phyloP scores from a whole-genome alignment of 2,888 invertebrate species.

The Agriopis leucophaearia region DNA sequence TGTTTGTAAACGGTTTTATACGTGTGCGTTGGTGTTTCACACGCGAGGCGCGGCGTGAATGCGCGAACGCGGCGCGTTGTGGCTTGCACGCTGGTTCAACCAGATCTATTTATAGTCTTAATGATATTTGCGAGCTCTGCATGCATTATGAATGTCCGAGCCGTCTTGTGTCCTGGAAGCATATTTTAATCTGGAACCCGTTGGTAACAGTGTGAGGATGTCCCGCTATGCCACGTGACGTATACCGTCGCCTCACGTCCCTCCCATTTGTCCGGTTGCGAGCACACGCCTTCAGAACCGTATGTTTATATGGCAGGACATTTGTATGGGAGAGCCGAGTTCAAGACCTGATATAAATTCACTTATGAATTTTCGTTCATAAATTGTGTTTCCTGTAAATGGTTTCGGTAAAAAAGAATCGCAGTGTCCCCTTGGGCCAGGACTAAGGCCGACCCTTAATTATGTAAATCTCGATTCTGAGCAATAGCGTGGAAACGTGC shows the following conservation, averaged over 20 bases:
- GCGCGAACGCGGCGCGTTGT: slow-evolving; percentile 32
- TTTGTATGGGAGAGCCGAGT: slow-evolving; percentile 22
- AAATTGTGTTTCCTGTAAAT: slow-evolving; percentile 14
- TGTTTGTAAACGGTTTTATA: slow-evolving; percentile 51
- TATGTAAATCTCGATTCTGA: slow-evolving; percentile 25
- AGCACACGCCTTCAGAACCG: slow-evolving; percentile 23
- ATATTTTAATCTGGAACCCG: slow-evolving; percentile 23
- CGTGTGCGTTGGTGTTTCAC: slow-evolving; percentile 28
- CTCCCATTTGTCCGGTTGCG: slow-evolving; percentile 29
- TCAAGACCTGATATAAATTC: slow-evolving; percentile 36
- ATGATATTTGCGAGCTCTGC: slow-evolving; percentile 56
- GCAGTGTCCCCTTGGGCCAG: slow-evolving; percentile 17
- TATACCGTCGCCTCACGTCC: slow-evolving; percentile 26
- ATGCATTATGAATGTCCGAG: slow-evolving; percentile 50
- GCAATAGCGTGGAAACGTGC: slow-evolving; percentile 24
- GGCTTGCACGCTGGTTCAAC: slow-evolving; percentile 4
- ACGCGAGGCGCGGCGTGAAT: slow-evolving; percentile 42
- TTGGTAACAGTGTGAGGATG: slow-evolving; percentile 15
- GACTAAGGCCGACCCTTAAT: slow-evolving; percentile 24
- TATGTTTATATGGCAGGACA: slow-evolving; percentile 31
- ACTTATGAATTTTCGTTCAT: slow-evolving; percentile 32
- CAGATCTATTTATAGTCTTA: slow-evolving; percentile 59
- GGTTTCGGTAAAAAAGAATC: slow-evolving; percentile 19
- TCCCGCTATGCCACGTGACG: slow-evolving; percentile 33
- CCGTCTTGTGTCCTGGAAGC: slow-evolving; percentile 52